phyloP scores from a whole-genome alignment of 2,888 invertebrate species.

The Platerodrilus igneus region DNA sequence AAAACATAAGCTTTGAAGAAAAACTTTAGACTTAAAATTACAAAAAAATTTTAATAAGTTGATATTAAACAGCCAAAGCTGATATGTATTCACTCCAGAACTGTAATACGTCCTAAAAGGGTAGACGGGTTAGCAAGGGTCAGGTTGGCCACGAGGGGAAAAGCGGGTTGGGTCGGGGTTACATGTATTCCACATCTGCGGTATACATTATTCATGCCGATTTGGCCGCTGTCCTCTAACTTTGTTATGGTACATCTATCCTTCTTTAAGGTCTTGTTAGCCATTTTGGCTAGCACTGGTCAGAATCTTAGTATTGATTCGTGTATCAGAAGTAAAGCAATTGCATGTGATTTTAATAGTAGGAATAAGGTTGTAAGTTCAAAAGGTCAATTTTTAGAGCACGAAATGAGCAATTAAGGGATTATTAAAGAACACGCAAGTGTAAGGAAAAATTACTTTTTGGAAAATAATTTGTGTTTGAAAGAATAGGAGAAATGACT shows the following conservation, averaged over 20 bases:
- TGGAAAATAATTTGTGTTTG: too few species aligned
- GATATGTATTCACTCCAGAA: conserved; percentile 11
- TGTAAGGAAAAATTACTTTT: too few species aligned
- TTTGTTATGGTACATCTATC: conserved; percentile 18
- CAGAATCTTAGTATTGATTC: too few species aligned
- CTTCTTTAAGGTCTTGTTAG: conserved; percentile 19
- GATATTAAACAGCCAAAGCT: conserved; percentile 6
- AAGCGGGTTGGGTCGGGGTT: conserved; percentile 32
- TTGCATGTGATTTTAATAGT: too few species aligned
- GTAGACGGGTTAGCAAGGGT: conserved; percentile 28
- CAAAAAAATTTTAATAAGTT: background rate
- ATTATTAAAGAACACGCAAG: too few species aligned
- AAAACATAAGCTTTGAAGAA: too few species aligned
- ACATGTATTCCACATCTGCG: conserved; percentile 51
- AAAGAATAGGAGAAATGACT: too few species aligned
- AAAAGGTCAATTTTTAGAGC: too few species aligned
- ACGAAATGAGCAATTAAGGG: too few species aligned
- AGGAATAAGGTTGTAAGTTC: too few species aligned
- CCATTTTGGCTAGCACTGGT: conserved; percentile 21
- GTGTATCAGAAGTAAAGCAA: too few species aligned
- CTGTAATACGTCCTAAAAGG: conserved; percentile 22
- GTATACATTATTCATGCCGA: conserved; percentile 50
- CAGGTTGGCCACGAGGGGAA: conserved; percentile 28
- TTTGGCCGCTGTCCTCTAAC: conserved; percentile 45
- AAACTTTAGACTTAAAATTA: too few species aligned